Percentiles rank a stretch among this genome's conserved stretches.
Conservation (phyloP, 2,797 vertebrate genomes). For the Calcarius lapponicus region DNA sequence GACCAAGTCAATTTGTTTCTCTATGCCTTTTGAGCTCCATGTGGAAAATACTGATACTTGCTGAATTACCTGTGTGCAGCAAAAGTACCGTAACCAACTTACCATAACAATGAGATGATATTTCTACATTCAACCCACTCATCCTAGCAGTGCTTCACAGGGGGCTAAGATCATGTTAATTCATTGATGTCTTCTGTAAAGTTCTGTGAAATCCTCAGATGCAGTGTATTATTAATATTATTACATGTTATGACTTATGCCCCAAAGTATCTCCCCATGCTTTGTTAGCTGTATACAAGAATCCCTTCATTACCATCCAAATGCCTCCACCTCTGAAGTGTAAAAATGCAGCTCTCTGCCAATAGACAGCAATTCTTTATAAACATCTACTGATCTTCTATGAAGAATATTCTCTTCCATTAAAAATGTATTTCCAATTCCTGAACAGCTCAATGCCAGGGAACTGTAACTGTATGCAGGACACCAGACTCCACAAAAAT, state of each 20-base stretch:
- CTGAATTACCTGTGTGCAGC: neutral
- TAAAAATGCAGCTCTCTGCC: neutral
- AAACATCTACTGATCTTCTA: neutral
- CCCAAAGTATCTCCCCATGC: neutral
- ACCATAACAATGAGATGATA: neutral
- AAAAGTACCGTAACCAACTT: neutral
- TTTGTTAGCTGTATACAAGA: neutral
- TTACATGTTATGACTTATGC: neutral
- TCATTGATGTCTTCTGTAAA: neutral
- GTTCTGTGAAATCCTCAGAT: neutral
- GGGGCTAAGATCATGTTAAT: neutral
- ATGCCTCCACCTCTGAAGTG: neutral
- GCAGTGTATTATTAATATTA: neutral
- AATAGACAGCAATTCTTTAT: neutral
- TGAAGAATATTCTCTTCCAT: neutral
- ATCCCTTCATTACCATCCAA: slow-evolving; percentile 6
- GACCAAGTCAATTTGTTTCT: neutral
- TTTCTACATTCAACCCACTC: neutral
- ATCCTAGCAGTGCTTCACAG: neutral
- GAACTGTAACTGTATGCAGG: neutral
- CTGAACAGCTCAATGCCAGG: neutral
- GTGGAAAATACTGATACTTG: neutral
- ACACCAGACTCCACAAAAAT: neutral
- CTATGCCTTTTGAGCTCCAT: neutral
- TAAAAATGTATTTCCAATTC: neutral